Base-by-base conservation (phyloP, 2,888 invertebrate genomes). In the Acanthosepion pharaonis region DNA sequence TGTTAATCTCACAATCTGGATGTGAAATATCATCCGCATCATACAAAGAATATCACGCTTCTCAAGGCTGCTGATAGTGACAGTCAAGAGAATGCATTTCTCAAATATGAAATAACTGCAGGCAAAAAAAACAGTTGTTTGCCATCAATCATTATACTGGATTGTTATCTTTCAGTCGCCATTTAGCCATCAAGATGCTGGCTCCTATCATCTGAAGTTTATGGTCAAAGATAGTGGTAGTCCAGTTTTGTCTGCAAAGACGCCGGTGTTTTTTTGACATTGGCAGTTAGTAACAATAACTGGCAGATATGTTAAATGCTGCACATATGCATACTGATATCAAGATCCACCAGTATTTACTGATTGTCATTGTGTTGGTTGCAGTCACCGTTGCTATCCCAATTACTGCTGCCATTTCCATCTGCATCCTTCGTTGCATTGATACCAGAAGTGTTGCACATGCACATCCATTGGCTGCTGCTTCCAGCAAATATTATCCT, bases 111-210 rank as follows among this genome's bases (percentile, higher is more conserved):
- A 59, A 95, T 96, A 93, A 95, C 95, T 18, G 95, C 95, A 64
- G 97, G 98, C n/a, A 98, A 98, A 95, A 97, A 97, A 97, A 97
- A 8, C 96, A 96, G 9, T 96, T 97, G 94, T 98, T 98, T 96
- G 96, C 96, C 94, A 97, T 98, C 94, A 97, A 98, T 94, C 95
- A 96, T 5, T 95, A 96, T 9, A 96, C 96, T 33, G 98, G 98
- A 5, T 97, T 97, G 64, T 97, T 98, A 25, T 93, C 93, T 49
- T 93, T 93, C 53, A n/a, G 20, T 93, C 93, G 93, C 49, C 33
- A n/a, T 18, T 93, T 93, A n/a, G n/a, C 53, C 49, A 93, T n/a
- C 28, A 53, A 53, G 93, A 93, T 93, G 93, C 93, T 51, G 93
- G 93, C 53, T 93, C 53, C 28, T 93, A 93, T 93, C 49, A 93